Percentiles rank a stretch among this genome's conserved stretches.
Evolutionary conservation across 2,888 invertebrate genomes (phyloP).

Genomic region (Mellilla xanthometata): DNA sequence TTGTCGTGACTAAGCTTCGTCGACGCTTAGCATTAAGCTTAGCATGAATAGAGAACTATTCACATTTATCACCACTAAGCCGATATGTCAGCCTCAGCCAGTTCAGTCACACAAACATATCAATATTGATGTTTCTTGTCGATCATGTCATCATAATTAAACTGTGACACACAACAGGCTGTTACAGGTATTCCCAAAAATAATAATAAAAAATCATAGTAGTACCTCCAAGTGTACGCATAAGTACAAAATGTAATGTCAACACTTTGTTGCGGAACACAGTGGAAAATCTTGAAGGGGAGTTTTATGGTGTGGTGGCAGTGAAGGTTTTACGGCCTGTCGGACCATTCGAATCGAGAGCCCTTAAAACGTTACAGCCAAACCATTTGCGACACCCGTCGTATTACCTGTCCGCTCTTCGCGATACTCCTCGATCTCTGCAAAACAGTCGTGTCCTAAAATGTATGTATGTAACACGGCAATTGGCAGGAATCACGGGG

Average conservation of each 20-base stretch:
- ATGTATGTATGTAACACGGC: not conserved
- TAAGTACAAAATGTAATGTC: too few species aligned
- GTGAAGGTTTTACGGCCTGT: conserved; percentile 65
- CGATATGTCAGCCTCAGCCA: conserved; percentile 28
- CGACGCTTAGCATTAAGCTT: not conserved
- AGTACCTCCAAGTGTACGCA: not conserved
- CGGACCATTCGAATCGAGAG: conserved; percentile 53
- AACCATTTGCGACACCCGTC: conserved; percentile 48
- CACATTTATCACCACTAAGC: conserved; percentile 39
- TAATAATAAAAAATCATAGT: too few species aligned
- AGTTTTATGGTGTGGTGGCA: conserved; percentile 64
- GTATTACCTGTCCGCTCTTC: conserved; percentile 44
- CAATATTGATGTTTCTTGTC: too few species aligned
- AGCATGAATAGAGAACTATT: too few species aligned
- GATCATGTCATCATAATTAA: too few species aligned
- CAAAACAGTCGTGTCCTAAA: conserved; percentile 9
- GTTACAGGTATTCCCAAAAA: too few species aligned
- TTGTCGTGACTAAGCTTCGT: conserved; percentile 12
- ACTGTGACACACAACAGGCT: too few species aligned
- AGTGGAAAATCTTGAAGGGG: conserved; percentile 50
- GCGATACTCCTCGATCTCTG: conserved; percentile 38
- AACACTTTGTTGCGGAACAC: conserved; percentile 32
- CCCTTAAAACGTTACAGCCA: conserved; percentile 53
- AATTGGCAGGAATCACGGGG: not conserved
- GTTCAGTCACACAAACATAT: too few species aligned